phyloP scores from a whole-genome alignment of 2,888 invertebrate species.

The Perizoma affinitatum region DNA sequence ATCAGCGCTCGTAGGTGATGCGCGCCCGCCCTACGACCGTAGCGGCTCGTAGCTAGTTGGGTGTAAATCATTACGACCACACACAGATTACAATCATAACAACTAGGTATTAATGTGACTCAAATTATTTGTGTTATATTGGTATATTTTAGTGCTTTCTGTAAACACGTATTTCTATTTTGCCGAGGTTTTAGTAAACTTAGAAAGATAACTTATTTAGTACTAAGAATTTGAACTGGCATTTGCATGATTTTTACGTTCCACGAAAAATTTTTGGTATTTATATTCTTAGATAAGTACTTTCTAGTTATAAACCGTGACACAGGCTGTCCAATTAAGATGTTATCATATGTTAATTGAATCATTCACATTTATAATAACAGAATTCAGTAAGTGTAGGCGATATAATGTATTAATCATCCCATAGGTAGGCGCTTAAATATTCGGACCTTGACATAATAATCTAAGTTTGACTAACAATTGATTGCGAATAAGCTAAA shows the following conservation, averaged over 20 bases:
- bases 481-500: conserved; percentile 21
- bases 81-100: no score
- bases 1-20: conserved; percentile 42
- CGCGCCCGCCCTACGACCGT: conserved; percentile 49
- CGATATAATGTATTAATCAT: conserved; percentile 28
- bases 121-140: no score
- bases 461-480: conserved; percentile 22
- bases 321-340: conserved; percentile 15
- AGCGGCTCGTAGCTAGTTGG: conserved; percentile 39
- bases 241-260: no score
- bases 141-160: no score
- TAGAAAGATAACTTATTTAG: no score
- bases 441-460: conserved; percentile 68
- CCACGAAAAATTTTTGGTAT: background rate
- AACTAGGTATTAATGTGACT: no score
- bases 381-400: conserved; percentile 30
- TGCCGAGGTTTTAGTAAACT: no score
- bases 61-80: conserved; percentile 16
- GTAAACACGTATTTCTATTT: no score
- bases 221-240: no score
- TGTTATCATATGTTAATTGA: conserved; percentile 23
- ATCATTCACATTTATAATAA: conserved; percentile 27
- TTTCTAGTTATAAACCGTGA: conserved; percentile 24
- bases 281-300: conserved; percentile 9
- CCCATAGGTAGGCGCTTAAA: conserved; percentile 13